A percentile compares a stretch with the other conserved stretches of the same genome.
Conservation (phyloP, 2,113 vertebrate species). For the Excalfactoria chinensis region DNA sequence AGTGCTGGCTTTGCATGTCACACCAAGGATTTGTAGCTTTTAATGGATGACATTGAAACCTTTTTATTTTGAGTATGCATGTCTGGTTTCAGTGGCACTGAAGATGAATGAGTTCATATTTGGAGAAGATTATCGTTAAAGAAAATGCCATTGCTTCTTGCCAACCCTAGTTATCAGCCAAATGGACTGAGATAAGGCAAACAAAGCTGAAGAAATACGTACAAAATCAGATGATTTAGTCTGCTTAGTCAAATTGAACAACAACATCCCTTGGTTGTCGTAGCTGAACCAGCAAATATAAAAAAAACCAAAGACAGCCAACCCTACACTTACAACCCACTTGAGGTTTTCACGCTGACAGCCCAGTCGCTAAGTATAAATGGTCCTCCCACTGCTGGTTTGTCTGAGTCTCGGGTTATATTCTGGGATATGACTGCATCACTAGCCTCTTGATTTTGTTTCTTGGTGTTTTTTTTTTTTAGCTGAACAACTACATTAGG, state of each 20-base stretch:
- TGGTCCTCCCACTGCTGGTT: constrained; percentile 78
- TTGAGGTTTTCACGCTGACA: constrained; percentile 79
- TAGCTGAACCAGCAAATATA: constrained; percentile 80
- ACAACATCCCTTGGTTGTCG: constrained; percentile 68
- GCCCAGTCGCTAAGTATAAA: constrained; percentile 75
- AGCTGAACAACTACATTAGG: constrained; percentile 47
- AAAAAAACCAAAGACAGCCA: constrained; percentile 57
- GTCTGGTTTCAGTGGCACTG: background rate
- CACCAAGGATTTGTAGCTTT: background rate
- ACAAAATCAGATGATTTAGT: constrained; percentile 60
- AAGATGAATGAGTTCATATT: background rate
- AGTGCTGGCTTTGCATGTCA: background rate
- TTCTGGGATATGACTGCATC: constrained; percentile 65
- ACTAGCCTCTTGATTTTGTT: constrained; percentile 40
- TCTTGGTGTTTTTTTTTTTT: background rate
- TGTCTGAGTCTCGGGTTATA: constrained; percentile 69
- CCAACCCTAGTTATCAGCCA: constrained; percentile 16
- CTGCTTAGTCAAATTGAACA: constrained; percentile 72
- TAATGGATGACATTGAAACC: background rate
- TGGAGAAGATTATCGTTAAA: background rate
- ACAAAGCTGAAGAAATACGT: constrained; percentile 50
- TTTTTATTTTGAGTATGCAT: background rate
- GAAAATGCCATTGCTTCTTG: constrained; percentile 24
- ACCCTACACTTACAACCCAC: constrained; percentile 80
- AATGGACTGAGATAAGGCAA: constrained; percentile 60